Evolutionary conservation across 1,140 invertebrate species (phyloP), one percentile per base, ranked within the genome.

Genomic region (Hypsibius dujardini): DNA sequence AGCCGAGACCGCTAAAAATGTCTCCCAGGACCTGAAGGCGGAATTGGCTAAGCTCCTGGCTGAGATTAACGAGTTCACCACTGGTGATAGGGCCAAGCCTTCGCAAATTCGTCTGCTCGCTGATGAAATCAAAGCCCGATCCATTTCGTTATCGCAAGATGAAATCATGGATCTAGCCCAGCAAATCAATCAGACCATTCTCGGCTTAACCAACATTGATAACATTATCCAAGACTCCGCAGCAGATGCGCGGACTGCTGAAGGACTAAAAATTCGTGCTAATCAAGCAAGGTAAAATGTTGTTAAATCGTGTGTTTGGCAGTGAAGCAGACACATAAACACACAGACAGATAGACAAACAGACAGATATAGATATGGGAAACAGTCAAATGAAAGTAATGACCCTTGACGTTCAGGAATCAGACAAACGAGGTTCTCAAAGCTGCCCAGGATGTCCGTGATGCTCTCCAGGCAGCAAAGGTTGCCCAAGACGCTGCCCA

Each of bases 201-300:
- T 85, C 1, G 88, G 87, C 7, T 80, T 96, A 2, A 92, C 88
- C 47, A 86, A 96, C 77, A 92, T 94, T 72, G 90, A 95, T 75
- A 83, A 84, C 72, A 96, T 96, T 75, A 86, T 96, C 56, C 82
- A 83, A 45, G 92, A 88, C 67, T 96, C 94, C 0, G 84, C 85
- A 70, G 84, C 85, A 47, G 88, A 93, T 79, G 79, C 93, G 67
- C 79, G 83, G 46, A 80, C 81, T 74, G 92, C 92, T 0, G 85
- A 88, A 74, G 75, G 81, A 2, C 81, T 95, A 0, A 90, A 92
- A 76, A 79, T 83, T 71, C 82, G 84, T 74, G 90, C 92, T 1
- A 88, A 90, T n/a, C n/a, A n/a, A n/a, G n/a, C n/a, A n/a, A n/a
- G n/a, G n/a, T n/a, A n/a, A n/a, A n/a, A n/a, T n/a, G n/a, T n/a